phyloP scores from a whole-genome alignment of 2,888 invertebrate species.

The Euspilapteryx auroguttella region DNA sequence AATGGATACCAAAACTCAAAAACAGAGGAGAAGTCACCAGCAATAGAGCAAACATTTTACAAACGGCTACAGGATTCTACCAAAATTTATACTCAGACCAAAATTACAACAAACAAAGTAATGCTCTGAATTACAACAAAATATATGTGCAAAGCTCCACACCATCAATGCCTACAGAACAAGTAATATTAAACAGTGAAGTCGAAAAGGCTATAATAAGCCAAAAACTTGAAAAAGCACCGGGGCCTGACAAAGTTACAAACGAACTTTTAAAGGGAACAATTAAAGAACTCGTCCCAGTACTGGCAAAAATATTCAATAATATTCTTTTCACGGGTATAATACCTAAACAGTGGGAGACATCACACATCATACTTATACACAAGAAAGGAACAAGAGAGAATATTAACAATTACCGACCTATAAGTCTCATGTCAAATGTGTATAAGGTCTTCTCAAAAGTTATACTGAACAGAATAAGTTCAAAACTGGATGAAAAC shows the following conservation, averaged over 20 bases:
- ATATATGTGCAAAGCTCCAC: too few species aligned
- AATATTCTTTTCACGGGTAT: constrained; percentile 6
- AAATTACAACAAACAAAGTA: too few species aligned
- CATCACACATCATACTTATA: constrained; percentile 10
- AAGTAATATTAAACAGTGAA: background rate
- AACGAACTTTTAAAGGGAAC: constrained; percentile 10
- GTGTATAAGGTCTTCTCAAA: constrained; percentile 4
- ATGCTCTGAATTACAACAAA: too few species aligned
- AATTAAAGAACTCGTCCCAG: constrained; percentile 6
- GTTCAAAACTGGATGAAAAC: constrained; percentile 9
- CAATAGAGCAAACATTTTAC: background rate
- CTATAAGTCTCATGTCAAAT: too few species aligned
- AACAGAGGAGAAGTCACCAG: background rate
- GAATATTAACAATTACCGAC: constrained; percentile 9
- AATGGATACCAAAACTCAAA: constrained; percentile 5
- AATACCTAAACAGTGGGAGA: constrained; percentile 8
- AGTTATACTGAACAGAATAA: constrained; percentile 5
- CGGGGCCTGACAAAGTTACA: constrained; percentile 10
- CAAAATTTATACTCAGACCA: too few species aligned
- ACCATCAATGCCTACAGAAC: too few species aligned
- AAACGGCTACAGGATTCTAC: constrained; percentile 1
- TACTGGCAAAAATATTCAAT: constrained; percentile 10
- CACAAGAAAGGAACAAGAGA: constrained; percentile 9
- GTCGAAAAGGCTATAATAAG: background rate
- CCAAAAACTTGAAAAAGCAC: too few species aligned